Base-by-base conservation (phyloP, 2,113 vertebrate genomes). In the Chlorodrepanis virens region DNA sequence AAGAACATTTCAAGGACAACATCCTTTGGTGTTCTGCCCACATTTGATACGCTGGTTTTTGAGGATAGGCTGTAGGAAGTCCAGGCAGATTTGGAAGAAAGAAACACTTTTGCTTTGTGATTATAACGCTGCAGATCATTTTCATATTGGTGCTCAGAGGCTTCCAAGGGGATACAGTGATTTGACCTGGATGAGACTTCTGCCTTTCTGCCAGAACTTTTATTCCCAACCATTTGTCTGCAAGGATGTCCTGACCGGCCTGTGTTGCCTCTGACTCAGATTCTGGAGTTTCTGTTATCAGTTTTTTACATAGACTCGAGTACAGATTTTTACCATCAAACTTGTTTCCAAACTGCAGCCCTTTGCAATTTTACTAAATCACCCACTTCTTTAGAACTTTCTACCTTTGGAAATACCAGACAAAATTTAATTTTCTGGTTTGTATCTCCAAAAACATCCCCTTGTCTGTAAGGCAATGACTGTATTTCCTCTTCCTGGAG, bases 171-270 rank as follows among this genome's bases (percentile, higher is more conserved):
- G 4, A 10, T 63, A 25, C 52, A 63, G 35, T 67, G 24, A 40
- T 94, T 56, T 79, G 19, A 83, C 24, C n/a, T 72, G 29, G 14
- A 13, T 35, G 39, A 45, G 23, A 63, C 5, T 37, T 79, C 23
- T 61, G 39, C 67, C 9, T 3, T 96, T n/a, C 16, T 39, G 8
- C 21, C 35, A 64, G 57, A 56, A 76, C 7, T 75, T 80, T 16
- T 52, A 6, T 3, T 6, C 18, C 5, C 24, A 69, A 1, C 1
- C 4, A 40, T 14, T 4, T 60, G 5, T 39, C 29, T 33, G 18
- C 19, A 52, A 75, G 18, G 23, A 72, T 64, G 53, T 68, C 19
- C 18, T 76, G 18, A 24, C 19, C 27, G 49, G 23, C 23, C 29
- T 76, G 0, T 56, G 8, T 39, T 64, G 16, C 22, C n/a, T 76